Base-by-base conservation (phyloP, 2,888 invertebrate genomes). In the Agapostemon virescens region DNA sequence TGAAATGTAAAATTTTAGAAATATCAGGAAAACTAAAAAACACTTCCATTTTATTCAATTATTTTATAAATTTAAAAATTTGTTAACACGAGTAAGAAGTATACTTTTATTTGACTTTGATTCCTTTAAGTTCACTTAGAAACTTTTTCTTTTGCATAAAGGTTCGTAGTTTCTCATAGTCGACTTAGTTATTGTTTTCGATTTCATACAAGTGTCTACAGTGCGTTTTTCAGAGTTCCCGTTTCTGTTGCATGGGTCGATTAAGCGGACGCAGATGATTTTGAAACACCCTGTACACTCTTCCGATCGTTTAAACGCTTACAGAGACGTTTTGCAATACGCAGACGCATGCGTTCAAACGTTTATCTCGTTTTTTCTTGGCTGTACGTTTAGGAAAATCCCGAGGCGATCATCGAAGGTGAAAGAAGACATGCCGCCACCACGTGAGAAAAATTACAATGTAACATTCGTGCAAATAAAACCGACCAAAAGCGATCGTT, bases 381-480 rank as follows among this genome's bases (percentile, higher is more conserved):
- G 38, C 40, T 33, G 17, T 20, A 30, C 55, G 30, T 45, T 55
- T 30, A 64, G 74, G 74, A 72, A 82, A 82, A 82, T 70, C 52
- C 67, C 75, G 70, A 63, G 73, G 49, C 42, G 26, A 58, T 36
- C 36, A 38, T 58, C 36, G 74, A 81, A 79, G 81, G 78, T 81
- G 76, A 79, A 76, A 82, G 69, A 83, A 69, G 40, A 67, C 64
- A 30, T n/a, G 33, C 15, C 42, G 11, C 1, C 15, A 26, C 36
- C 52, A 45, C 82, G 79, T 73, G 72, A 76, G 42, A 33, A 79
- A 55, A 74, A 45, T 81, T 33, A 11, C 33, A 61, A 74, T 45
- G 42, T 23, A 20, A 0, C 17, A 17, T 67, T 40, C 17, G 15
- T 38, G 9, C 42, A 42, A 63, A 76, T 36, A 33, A 63, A 11